Percentiles rank a stretch among this genome's conserved stretches.
Conservation (phyloP, 2,113 vertebrate species). For the Rhabdomys dilectus region DNA sequence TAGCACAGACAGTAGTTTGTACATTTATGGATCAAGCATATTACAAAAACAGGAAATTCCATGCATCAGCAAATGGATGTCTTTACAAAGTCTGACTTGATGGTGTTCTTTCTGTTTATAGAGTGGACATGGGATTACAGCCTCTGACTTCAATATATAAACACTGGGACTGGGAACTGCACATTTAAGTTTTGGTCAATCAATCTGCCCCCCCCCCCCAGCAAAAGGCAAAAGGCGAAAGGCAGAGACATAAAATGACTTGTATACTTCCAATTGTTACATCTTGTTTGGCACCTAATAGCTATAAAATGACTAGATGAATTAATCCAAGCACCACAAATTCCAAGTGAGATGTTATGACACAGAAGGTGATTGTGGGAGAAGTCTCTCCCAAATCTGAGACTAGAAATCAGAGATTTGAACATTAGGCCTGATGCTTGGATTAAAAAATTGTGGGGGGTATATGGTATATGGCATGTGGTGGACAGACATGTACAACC, state of each 20-base stretch:
- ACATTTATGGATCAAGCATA: slow-evolving; percentile 50
- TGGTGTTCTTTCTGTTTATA: slow-evolving; percentile 44
- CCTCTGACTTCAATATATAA: slow-evolving; percentile 26
- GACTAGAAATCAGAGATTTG: slow-evolving; percentile 20
- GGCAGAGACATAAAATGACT: background rate
- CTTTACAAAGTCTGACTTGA: slow-evolving; percentile 45
- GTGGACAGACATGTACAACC: background rate
- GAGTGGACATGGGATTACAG: slow-evolving; percentile 38
- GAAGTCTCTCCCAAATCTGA: background rate
- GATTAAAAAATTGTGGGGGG: background rate
- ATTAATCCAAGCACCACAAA: slow-evolving; percentile 32
- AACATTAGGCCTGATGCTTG: slow-evolving; percentile 16
- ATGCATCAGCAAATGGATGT: slow-evolving; percentile 39
- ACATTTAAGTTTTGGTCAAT: slow-evolving; percentile 33
- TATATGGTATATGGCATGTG: background rate
- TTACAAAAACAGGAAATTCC: slow-evolving; percentile 53
- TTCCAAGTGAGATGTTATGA: slow-evolving; percentile 44
- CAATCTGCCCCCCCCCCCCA: background rate
- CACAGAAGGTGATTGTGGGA: background rate
- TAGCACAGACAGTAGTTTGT: background rate
- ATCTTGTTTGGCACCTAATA: slow-evolving; percentile 11
- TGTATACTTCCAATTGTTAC: slow-evolving; percentile 7
- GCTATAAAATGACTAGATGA: slow-evolving; percentile 42
- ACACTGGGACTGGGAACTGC: background rate
- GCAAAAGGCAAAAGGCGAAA: background rate